Base-by-base conservation (phyloP, 2,888 invertebrate genomes). In the Orchestes rusci region DNA sequence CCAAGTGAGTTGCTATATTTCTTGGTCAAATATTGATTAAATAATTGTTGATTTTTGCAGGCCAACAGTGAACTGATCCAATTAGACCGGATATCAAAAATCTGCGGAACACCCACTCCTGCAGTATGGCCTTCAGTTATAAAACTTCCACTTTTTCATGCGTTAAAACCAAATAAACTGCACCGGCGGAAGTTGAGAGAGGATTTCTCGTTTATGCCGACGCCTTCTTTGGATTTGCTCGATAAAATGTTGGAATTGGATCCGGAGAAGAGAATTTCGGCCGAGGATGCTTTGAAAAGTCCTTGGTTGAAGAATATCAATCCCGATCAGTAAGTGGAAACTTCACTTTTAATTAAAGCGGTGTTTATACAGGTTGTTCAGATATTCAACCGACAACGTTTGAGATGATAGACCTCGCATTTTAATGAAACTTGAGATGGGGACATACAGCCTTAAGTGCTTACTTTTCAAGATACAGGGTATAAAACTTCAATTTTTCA, bases 41-140 rank as follows among this genome's bases (percentile, higher is more conserved):
- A 12, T 36, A 15, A 8, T 31, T 10, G 10, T n/a, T n/a, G n/a
- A n/a, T n/a, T 34, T 54, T 45, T 59, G 5, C 75, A 90, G 83
- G 96, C 93, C 1, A 91, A 87, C 66, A 76, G 84, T 40, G 97
- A 99, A 71, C 78, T 92, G 76, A 82, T 84, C 70, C 96, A 96
- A 65, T 69, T 99, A 54, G 96, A 97, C 63, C 80, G 87, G 67
- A 99, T 99, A 61, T 92, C 94, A 0, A 75, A 86, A 47, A 77
- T 91, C 16, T 99, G 99, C 72, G 99, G 97, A 13, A 91, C 95
- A 0, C 96, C 97, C 0, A 84, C 88, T 28, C 95, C 96, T 0
- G 92, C 92, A 31, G 91, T 91, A 28, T 99, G 97, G 97, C 97
- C 97, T 5, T 79, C 86, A 63, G 95, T 99, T 36, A 90, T 93